Base-by-base conservation (phyloP, 2,797 vertebrate species). In the Enteromius paludinosus region DNA sequence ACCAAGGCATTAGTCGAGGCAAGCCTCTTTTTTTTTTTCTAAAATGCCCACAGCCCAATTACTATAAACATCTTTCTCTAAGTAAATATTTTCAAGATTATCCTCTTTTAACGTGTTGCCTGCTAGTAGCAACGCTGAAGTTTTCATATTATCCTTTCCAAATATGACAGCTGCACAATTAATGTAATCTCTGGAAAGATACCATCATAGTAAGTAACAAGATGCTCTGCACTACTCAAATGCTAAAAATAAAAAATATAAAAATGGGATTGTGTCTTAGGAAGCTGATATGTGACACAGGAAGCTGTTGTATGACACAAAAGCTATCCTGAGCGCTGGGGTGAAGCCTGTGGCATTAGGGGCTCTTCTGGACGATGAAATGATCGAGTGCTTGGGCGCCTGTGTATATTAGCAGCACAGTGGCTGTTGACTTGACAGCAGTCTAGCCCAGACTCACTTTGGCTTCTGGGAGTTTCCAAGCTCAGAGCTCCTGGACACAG, bases 401-500 rank as follows among this genome's bases (percentile, higher is more conserved):
- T 43, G 28, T 75, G 70, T 66, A 71, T 52, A 79, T 82, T 66
- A 28, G 10, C 78, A 85, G 71, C 72, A 76, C 41, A 76, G 70
- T 69, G 65, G 75, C 75, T 79, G 79, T 70, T 84, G 81, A 89
- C 69, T 80, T 74, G 86, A 86, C 83, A 84, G 62, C 17, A 71
- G 79, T 80, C 74, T 70, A 84, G 80, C 41, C 49, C 71, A 45
- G 66, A 69, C 73, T 85, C 70, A 85, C 69, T 79, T 85, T 86
- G 85, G 86, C 84, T 76, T 66, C 43, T 82, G 73, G 56, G 69
- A 85, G 71, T 82, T 88, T 86, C 76, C 85, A 84, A 79, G 49
- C 75, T 74, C 78, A 66, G 62, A 75, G 77, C 82, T 80, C 78
- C 81, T 75, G 69, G 56, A 78, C 86, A 82, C 18, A 61, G 64